A percentile compares a stretch with the other conserved stretches of the same genome.
phyloP scores from a whole-genome alignment of 2,888 invertebrate genomes.

The Listrodromus nycthemerus region DNA sequence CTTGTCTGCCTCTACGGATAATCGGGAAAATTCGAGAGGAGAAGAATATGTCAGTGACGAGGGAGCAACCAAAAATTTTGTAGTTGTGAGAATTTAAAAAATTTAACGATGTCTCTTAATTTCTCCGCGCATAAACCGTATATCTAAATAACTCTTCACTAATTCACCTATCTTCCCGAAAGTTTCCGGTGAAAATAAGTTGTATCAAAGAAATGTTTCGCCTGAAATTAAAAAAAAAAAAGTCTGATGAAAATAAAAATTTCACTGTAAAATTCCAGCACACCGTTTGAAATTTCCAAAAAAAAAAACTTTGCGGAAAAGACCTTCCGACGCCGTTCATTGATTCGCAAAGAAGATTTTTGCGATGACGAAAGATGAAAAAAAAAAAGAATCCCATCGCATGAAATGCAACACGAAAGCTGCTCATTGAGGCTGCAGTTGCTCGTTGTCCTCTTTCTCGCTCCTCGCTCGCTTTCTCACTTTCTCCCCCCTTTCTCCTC shows the following conservation, averaged over 20 bases:
- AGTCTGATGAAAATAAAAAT: no score
- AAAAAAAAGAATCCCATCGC: neutral
- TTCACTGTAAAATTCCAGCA: no score
- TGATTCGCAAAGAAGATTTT: no score
- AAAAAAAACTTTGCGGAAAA: no score
- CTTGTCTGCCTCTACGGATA: neutral
- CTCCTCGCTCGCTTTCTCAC: constrained; percentile 48
- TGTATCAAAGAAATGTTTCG: no score
- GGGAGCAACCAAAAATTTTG: neutral
- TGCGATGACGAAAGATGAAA: neutral
- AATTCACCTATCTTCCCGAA: neutral
- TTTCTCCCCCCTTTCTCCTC: constrained; percentile 62
- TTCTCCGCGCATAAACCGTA: neutral
- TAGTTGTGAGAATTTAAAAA: no score
- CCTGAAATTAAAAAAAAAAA: no score
- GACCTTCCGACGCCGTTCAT: no score
- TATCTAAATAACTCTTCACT: neutral
- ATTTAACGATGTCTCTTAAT: no score
- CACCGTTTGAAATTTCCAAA: no score
- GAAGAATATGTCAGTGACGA: neutral
- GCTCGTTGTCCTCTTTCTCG: constrained; percentile 43
- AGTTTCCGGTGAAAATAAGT: neutral
- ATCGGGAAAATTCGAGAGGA: neutral
- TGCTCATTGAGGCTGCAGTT: constrained; percentile 53
- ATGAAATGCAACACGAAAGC: neutral